Evolutionary conservation across 2,797 vertebrate species (phyloP), one percentile per base, ranked within the genome.

Genomic region (Semaprochilodus insignis): DNA sequence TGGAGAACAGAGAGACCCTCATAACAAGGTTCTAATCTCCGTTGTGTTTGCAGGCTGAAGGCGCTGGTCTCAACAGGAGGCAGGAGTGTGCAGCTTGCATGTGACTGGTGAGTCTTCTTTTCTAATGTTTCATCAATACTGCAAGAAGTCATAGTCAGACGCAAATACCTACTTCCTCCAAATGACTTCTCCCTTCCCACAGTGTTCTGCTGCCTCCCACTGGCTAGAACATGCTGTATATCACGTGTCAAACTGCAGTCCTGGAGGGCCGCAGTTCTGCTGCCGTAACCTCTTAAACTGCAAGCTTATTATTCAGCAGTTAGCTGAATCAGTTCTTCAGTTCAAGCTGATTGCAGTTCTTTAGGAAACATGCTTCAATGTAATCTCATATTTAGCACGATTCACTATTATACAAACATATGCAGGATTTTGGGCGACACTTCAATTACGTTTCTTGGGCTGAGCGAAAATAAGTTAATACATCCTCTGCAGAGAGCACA

Each of bases 51-150:
- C 88, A 99, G 98, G 82, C 92, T 98, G 91, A 99, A 99, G 93
- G 97, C 98, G 59, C 90, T 99, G 91, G 97, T 97, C 80, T 99
- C 98, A 0, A 99, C 98, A 0, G 98, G 98, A 80, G 96, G 97
- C 90, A 96, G 97, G 91, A 99, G 97, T 0, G 97, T 99, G 66
- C 98, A 99, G 93, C 96, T 97, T 48, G 98, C 98, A 77, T 99
- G 98, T 90, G 98, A 99, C 95, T 99, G 98, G 98, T 99, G 95
- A 95, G 97, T 85, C 52, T 57, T 16, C 19, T 19, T 77, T 59
- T 48, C 21, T 74, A 34, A 44, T 31, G 34, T 77, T 63, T 65
- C 21, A 34, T 71, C 48, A 27, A 62, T 63, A 23, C 44, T 66
- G n/a, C 54, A 74, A 69, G 36, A 27, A 60, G 16, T 25, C 2